Conservation (phyloP, 2,113 vertebrate species). For the Leptocoma aspasia region DNA sequence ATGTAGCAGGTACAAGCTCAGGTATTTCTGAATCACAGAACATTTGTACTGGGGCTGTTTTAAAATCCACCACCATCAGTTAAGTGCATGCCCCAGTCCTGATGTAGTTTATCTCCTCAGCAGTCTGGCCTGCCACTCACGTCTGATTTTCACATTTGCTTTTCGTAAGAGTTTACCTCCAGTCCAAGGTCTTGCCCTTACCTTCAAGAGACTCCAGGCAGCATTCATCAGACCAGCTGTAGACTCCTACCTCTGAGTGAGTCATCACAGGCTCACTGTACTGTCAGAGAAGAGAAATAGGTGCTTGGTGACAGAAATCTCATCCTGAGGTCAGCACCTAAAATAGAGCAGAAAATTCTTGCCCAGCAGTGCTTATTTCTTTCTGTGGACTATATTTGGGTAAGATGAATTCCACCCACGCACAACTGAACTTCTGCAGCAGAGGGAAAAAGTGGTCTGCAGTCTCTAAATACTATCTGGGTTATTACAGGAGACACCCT, state of each 20-base stretch:
- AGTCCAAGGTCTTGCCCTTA: not conserved
- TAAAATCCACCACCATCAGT: not conserved
- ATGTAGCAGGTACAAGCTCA: not conserved
- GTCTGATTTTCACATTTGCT: not conserved
- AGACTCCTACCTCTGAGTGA: constrained; percentile 35
- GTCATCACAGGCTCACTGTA: constrained; percentile 7
- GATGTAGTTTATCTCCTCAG: not conserved
- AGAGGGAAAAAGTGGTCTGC: not conserved
- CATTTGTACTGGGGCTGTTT: not conserved
- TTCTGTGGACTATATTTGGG: constrained; percentile 25
- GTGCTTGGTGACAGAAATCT: not conserved
- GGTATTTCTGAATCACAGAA: not conserved
- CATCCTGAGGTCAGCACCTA: constrained; percentile 17
- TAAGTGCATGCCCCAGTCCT: not conserved
- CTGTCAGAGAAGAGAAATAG: constrained; percentile 19
- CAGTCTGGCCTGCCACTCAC: not conserved
- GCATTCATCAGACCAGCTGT: not conserved
- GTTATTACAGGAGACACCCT: not conserved
- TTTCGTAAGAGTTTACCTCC: not conserved
- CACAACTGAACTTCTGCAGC: not conserved
- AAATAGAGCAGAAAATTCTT: constrained; percentile 6
- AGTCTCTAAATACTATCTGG: not conserved
- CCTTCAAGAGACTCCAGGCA: not conserved
- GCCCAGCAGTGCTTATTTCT: not conserved
- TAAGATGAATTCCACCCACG: not conserved